Base-by-base conservation (phyloP, 2,797 vertebrate genomes). In the Psittacula echo region DNA sequence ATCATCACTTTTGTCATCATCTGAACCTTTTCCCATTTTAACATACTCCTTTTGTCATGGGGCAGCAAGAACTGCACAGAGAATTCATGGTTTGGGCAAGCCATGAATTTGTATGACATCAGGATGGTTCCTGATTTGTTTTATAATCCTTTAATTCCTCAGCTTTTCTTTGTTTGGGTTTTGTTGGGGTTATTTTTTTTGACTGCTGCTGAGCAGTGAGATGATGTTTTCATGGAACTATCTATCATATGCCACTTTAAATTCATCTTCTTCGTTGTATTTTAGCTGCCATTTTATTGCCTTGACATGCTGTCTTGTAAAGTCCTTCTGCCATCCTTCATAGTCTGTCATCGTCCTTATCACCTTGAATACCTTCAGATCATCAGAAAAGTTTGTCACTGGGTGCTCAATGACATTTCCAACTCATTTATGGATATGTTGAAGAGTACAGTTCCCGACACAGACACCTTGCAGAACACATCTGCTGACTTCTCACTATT, bases 201-300 rank as follows among this genome's bases (percentile, higher is more conserved):
- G 23, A 30, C 70, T 67, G 44, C 71, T 89, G 18, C 47, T 75
- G 64, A 93, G n/a, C 54, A 79, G 42, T 73, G 44, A 53, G 18
- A 16, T 86, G 66, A 77, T 78, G 30, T 76, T 87, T 81, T 81
- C 65, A 32, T 70, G 71, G 66, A 83, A 42, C 82, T 81, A 64
- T 91, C 66, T 90, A 34, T 90, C 68, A 85, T 61, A 51, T 17
- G 67, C 20, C 1, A 1, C 34, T 83, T 92, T 71, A 89, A 79
- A 92, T 85, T 90, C 8, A 82, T 94, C 90, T 45, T 90, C 47
- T 87, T 77, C 58, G 9, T 50, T 85, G 26, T 74, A 61, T 58
- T 89, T 87, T 70, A 89, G 65, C 39, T 94, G 58, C 45, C 30
- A 58, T 95, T 87, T 92, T 91, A 90, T 77, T 93, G 45, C 87